Conservation (phyloP, 1,140 invertebrate genomes). For the Macrotrachela quadricornifera region DNA sequence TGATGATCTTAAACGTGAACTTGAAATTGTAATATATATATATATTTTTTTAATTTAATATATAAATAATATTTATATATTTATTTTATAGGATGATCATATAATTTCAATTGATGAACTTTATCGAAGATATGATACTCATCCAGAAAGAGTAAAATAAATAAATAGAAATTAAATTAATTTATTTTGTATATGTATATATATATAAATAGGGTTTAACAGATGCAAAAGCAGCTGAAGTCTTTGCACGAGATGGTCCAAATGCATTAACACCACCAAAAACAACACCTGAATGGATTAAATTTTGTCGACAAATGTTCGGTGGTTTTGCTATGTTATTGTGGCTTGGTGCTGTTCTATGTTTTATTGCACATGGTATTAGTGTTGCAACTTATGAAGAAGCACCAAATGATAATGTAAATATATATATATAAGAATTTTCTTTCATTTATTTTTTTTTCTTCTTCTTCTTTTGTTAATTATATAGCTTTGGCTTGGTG, state of each 20-base stretch:
- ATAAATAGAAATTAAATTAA: no score
- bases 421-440: no score
- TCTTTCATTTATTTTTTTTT: no score
- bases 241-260: conserved; percentile 9
- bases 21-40: no score
- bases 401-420: conserved; percentile 58
- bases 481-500: conserved; percentile 45
- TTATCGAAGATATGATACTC: not conserved
- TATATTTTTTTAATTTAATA: not conserved
- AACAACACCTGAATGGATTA: conserved; percentile 88
- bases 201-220: conserved; percentile 7
- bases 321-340: conserved; percentile 83
- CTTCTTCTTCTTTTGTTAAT: no score
- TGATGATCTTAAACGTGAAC: no score
- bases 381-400: conserved; percentile 64
- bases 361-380: conserved; percentile 87
- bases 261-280: conserved; percentile 49
- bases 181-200: no score
- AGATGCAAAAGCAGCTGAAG: not conserved
- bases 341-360: conserved; percentile 88
- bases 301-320: conserved; percentile 91
- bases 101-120: not conserved
- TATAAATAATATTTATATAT: not conserved
- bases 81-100: not conserved
- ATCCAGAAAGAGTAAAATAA: not conserved